Evolutionary conservation across 92 coral and sea anemone species (phyloP), one percentile per base, ranked within the genome.

Genomic region (Epizoanthus illoricatus): DNA sequence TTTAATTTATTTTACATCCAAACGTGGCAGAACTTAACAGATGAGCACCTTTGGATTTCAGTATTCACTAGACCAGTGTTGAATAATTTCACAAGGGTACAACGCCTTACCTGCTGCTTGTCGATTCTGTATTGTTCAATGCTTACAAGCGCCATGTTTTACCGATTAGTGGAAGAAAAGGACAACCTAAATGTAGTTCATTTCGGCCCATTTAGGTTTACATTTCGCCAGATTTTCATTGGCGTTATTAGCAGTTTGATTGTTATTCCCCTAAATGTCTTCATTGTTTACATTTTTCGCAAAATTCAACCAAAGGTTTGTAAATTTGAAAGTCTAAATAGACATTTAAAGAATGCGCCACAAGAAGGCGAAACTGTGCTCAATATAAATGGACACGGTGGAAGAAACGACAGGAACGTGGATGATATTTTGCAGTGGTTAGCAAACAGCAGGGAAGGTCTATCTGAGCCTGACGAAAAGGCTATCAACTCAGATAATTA

Each of bases 1-100:
- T 42, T 73, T 5, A 62, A 39, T 12, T 23, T 69, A 43, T 85
- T 85, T 62, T 69, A 57, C 72, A 69, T 54, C 4, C 70, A 70
- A 23, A 19, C 80, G 12, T 78, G 61, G 47, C 18, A 36, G 19
- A 17, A 33, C 28, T 69, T 85, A 6, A 65, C 39, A 2, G 88
- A 85, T 43, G 66, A 69, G 43, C 88, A 85, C 69, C 70, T 85
- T 52, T 85, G 88, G 88, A 17, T 85, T 16, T 85, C 88, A 9
- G 73, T 85, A 24, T 15, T 78, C 73, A 67, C 71, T 41, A 81
- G 88, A 42, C 88, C 84, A 57, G 79, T 47, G 1, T 76, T 45
- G 36, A 85, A 84, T 70, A 78, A 69, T 23, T 85, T 85, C 40
- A 85, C 88, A 5, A 73, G 88, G 4, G 72, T 59, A 24, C 88